Evolutionary conservation across 2,113 vertebrate species (phyloP).

Genomic region (Anarrhichthys ocellatus): DNA sequence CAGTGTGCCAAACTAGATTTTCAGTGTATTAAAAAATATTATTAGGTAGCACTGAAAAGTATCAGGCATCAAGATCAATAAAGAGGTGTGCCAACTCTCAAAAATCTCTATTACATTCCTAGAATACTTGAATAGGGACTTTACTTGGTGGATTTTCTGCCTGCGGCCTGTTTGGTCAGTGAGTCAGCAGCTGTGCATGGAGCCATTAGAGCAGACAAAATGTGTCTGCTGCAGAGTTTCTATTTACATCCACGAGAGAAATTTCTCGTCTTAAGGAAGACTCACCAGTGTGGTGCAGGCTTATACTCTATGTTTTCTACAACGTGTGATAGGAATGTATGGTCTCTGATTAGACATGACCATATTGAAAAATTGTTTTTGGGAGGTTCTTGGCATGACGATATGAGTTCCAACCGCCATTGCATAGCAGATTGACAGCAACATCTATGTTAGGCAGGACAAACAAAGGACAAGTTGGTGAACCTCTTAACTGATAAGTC

Average conservation of each 20-base stretch:
- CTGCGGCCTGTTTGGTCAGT: constrained; percentile 38
- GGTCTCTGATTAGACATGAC: not conserved
- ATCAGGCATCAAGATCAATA: not conserved
- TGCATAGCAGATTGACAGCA: constrained; percentile 20
- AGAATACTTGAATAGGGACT: constrained; percentile 18
- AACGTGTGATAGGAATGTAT: not conserved
- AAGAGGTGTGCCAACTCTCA: not conserved
- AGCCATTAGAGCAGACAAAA: constrained; percentile 50
- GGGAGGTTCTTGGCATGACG: not conserved
- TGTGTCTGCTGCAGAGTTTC: constrained; percentile 54
- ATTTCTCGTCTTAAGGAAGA: constrained; percentile 22
- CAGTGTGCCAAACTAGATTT: not conserved
- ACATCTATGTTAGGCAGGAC: constrained; percentile 9
- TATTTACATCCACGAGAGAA: constrained; percentile 59
- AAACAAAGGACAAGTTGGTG: constrained; percentile 16
- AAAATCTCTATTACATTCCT: constrained; percentile 22
- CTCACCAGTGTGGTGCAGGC: not conserved
- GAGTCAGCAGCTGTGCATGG: constrained; percentile 69
- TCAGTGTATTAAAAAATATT: not conserved
- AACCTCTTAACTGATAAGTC: constrained; percentile 56
- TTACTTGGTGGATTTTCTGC: constrained; percentile 32
- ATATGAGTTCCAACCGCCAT: constrained; percentile 20
- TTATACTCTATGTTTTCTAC: not conserved
- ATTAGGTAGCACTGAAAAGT: not conserved
- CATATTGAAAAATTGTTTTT: not conserved